Evolutionary conservation across 23 tunicate species (phyloP).

Genomic region (Botrylloides violaceus): DNA sequence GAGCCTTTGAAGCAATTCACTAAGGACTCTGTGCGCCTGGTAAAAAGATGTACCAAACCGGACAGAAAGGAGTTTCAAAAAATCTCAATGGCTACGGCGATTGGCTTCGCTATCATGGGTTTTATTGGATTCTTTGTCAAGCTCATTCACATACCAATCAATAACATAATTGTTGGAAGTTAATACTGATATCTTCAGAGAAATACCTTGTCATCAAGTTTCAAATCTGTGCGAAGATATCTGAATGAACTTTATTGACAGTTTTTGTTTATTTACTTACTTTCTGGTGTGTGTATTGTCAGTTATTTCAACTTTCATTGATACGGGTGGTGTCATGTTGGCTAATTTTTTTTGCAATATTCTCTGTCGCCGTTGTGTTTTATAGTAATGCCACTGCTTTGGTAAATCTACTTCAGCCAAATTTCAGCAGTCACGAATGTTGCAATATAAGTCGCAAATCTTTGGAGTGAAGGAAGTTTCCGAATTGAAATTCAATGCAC

Average conservation of each 20-base stretch:
- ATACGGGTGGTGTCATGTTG: too few relatives aligned
- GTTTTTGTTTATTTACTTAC: background rate
- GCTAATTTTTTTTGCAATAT: too few relatives aligned
- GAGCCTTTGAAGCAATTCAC: slow-evolving; percentile 92
- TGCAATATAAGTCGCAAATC: too few relatives aligned
- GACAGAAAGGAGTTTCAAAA: slow-evolving; percentile 99
- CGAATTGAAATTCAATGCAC: too few relatives aligned
- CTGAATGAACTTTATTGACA: background rate
- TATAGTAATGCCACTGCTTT: too few relatives aligned
- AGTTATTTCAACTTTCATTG: background rate
- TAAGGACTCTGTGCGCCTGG: slow-evolving; percentile 88
- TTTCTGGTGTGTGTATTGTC: background rate
- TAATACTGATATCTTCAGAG: slow-evolving; percentile 9
- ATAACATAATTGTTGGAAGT: slow-evolving; percentile 99
- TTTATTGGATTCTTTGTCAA: slow-evolving; percentile 99
- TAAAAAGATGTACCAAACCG: slow-evolving; percentile 94
- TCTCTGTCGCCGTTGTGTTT: too few relatives aligned
- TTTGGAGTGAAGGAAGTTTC: too few relatives aligned
- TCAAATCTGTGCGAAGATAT: background rate
- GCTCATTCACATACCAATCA: slow-evolving; percentile 98
- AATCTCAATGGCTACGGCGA: slow-evolving; percentile 96
- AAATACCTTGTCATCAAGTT: background rate
- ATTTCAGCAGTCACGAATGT: too few relatives aligned
- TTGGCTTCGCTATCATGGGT: slow-evolving; percentile 99
- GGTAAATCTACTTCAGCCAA: too few relatives aligned